Conservation (phyloP, 2,888 invertebrate species). For the Acronicta psi region DNA sequence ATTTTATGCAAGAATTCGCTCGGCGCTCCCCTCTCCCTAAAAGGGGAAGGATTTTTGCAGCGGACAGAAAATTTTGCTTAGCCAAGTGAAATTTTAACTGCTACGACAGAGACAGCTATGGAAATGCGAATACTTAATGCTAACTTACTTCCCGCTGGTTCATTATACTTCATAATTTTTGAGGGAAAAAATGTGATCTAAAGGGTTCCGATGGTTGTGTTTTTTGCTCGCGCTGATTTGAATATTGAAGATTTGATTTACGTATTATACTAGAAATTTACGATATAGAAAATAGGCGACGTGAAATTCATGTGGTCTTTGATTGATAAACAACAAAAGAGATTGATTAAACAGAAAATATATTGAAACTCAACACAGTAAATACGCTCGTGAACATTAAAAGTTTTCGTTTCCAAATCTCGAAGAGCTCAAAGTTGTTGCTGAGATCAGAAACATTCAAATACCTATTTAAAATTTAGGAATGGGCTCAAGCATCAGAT, state of each 20-base stretch:
- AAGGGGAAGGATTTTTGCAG: constrained; percentile 87
- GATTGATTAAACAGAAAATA: too few species aligned
- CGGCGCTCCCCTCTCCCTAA: constrained; percentile 82
- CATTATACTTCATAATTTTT: constrained; percentile 88
- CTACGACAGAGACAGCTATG: constrained; percentile 87
- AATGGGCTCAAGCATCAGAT: constrained; percentile 49
- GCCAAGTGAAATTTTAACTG: constrained; percentile 89
- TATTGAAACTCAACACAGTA: constrained; percentile 9
- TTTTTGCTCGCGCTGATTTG: constrained; percentile 41
- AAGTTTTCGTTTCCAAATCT: constrained; percentile 44
- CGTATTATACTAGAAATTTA: constrained; percentile 5
- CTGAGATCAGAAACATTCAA: constrained; percentile 52
- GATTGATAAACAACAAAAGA: not conserved
- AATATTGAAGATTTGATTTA: constrained; percentile 41
- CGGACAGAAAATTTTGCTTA: constrained; percentile 89
- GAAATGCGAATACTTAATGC: constrained; percentile 88
- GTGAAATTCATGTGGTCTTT: constrained; percentile 1
- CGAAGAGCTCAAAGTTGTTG: constrained; percentile 39
- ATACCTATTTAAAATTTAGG: constrained; percentile 56
- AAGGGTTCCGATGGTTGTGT: constrained; percentile 68
- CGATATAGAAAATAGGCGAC: constrained; percentile 5
- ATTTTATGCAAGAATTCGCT: constrained; percentile 89
- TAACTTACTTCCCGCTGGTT: constrained; percentile 87
- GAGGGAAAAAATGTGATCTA: constrained; percentile 76
- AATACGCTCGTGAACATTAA: constrained; percentile 37